Base-by-base conservation (phyloP, 2,888 invertebrate species). In the Diarsia dahlii region DNA sequence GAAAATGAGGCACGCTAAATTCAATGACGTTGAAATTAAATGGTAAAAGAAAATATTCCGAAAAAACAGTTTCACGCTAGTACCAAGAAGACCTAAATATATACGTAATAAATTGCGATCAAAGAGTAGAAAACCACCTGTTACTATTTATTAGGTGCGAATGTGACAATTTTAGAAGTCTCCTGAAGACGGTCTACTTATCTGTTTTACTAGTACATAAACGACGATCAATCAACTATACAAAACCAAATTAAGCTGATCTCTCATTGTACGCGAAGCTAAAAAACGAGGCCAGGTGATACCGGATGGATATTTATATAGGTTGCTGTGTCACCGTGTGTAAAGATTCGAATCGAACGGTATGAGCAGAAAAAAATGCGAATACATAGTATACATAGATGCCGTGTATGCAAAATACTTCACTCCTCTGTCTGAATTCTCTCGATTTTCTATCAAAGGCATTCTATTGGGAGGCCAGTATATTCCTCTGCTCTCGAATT, bases 111-210 rank as follows among this genome's bases (percentile, higher is more conserved):
- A 80, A 75, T n/a, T 71, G 13, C 34, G 65, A 84, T 71, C 65
- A 71, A 79, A 70, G 62, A 3, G 34, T 56, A 23, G 23, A 34
- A 70, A 28, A 58, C 71, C 71, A 82, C 71, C 48, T 76, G 76
- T 23, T 71, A 70, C 52, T 58, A 76, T 81, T 80, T 70, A 84
- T 71, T 80, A 63, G 71, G 52, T 18, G 34, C 15, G n/a, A 65
- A 62, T 67, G 81, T 56, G 85, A 70, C 71, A 46, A 54, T 66
- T 82, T 67, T 81, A 82, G 65, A 84, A 71, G 52, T 23, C 48
- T 48, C 28, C 34, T 46, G 28, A 23, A 71, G 64, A 66, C 48
- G 62, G n/a, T 52, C 68, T 75, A 68, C 39, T 65, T 69, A 58
- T 20, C 65, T 10, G 50, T 70, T 71, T 71, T 69, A 56, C 50